These are phyloP conservation scores for Acleris holmiana DNA, from an alignment of 2,888 invertebrate genomes.

Conservation along the genomic window DNA sequence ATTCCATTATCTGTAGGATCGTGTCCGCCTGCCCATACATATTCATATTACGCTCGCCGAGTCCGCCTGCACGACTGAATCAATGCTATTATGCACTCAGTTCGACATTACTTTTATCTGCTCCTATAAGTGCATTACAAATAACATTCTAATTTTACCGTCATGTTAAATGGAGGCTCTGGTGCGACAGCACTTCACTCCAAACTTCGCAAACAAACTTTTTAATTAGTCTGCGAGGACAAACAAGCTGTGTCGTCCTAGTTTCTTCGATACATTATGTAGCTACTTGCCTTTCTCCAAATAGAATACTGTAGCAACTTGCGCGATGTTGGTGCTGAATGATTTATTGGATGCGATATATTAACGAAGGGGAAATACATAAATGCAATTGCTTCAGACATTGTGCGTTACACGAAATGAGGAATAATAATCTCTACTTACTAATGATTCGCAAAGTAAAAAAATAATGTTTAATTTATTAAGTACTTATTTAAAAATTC, in stretches of 20 bases:
- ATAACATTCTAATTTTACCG: conserved; percentile 63
- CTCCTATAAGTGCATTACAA: conserved; percentile 39
- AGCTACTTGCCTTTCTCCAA: conserved; percentile 57
- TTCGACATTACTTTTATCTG: conserved; percentile 38
- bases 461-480: no score
- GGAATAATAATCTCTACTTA: no score
- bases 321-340: conserved; percentile 44
- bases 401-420: neutral
- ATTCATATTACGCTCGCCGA: conserved; percentile 68
- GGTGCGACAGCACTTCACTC: conserved; percentile 69
- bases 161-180: conserved; percentile 64
- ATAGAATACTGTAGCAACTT: conserved; percentile 51
- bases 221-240: conserved; percentile 83
- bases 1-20: conserved; percentile 79
- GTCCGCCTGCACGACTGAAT: conserved; percentile 58
- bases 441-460: no score
- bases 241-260: conserved; percentile 79
- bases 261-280: conserved; percentile 65
- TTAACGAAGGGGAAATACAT: conserved; percentile 19
- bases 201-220: conserved; percentile 79
- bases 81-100: conserved; percentile 57
- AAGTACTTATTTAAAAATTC: neutral
- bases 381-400: conserved; percentile 14
- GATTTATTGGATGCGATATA: conserved; percentile 34
- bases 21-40: conserved; percentile 73